Evolutionary conservation across 2,888 invertebrate species (phyloP).

Genomic region (Timandra comae): DNA sequence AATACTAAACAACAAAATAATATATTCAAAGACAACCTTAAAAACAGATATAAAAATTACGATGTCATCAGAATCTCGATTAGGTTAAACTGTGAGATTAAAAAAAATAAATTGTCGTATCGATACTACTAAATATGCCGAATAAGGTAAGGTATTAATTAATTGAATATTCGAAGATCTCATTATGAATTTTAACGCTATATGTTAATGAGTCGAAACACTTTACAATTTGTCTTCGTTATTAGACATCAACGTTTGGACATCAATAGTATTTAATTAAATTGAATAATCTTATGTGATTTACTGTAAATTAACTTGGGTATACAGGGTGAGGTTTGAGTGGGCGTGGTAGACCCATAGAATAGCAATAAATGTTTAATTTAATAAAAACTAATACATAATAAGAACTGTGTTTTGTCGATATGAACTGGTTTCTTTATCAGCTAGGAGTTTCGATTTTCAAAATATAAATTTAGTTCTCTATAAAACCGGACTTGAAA

Average conservation of each 20-base stretch:
- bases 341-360: too few species aligned
- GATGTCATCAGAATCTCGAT: slow-evolving; percentile 12
- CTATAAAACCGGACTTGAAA: too few species aligned
- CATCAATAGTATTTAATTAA: slow-evolving; percentile 40
- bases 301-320: slow-evolving; percentile 44
- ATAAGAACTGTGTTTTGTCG: too few species aligned
- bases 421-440: too few species aligned
- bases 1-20: too few species aligned
- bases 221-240: slow-evolving; percentile 62
- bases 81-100: slow-evolving; percentile 27
- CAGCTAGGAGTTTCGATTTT: too few species aligned
- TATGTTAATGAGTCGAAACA: slow-evolving; percentile 49
- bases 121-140: slow-evolving; percentile 29
- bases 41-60: too few species aligned
- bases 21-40: too few species aligned
- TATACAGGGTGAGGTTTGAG: too few species aligned
- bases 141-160: slow-evolving; percentile 63
- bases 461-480: too few species aligned
- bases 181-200: slow-evolving; percentile 68
- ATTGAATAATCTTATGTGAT: slow-evolving; percentile 49
- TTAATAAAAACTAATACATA: too few species aligned
- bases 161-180: slow-evolving; percentile 59
- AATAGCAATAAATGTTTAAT: too few species aligned
- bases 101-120: slow-evolving; percentile 27
- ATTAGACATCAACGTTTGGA: slow-evolving; percentile 41